Evolutionary conservation across 92 coral and sea anemone genomes (phyloP), one percentile per base, ranked within the genome.

Genomic region (Parazoanthus atlanticus): DNA sequence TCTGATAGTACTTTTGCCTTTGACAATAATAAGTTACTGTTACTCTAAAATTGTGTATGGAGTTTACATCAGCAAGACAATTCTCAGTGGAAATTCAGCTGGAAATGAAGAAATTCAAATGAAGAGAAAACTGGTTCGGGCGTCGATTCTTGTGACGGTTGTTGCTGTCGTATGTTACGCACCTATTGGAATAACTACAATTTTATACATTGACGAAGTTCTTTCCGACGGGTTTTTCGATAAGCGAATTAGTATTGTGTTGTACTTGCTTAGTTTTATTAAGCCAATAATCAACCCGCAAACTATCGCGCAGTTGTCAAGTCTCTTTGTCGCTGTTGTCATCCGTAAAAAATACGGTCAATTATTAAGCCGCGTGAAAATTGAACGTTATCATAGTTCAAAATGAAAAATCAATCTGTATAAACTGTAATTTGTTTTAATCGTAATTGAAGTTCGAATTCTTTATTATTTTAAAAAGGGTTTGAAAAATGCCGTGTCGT

Each of bases 11-110:
- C 0, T 74, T 33, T 34, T 74, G 25, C 78, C 78, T 38, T 31
- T 74, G 25, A 31, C 10, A 31, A 15, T 33, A 74, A 31, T 25
- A 33, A 31, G 78, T 74, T 74, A 15, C n/a, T 74, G 78, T 23
- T 74, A 74, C 78, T 33, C 21, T 33, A 32, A 17, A 74, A 74
- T 74, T 32, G 21, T 74, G 10, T 74, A 74, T 23, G 78, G 78
- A 38, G 40, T 74, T 74, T 74, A 74, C 43, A 33, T 74, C 78
- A 74, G 46, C 78, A 74, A 74, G n/a, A 32, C 78, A 3, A 74
- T 74, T 4, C 78, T 74, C 25, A 7, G 43, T 15, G 25, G 25
- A 33, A 74, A 9, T 19, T 74, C 78, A 74, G 78, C 78, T 33
- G 47, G 76, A 10, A 30, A 72, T 16, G 76, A 29, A 72, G 76